Base-by-base conservation (phyloP, 2,113 vertebrate genomes). In the Gobius niger region DNA sequence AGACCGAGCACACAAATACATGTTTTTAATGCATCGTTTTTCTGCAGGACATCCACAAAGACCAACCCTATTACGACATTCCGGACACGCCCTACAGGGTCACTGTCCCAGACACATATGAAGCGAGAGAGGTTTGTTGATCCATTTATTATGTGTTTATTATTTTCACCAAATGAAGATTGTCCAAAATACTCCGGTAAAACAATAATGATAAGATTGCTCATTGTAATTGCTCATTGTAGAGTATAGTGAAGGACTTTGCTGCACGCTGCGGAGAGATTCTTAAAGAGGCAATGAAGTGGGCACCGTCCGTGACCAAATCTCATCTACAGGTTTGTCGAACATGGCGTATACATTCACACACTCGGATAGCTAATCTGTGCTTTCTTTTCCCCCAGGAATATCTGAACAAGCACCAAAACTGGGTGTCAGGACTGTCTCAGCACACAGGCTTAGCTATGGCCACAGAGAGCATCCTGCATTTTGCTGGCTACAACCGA, bases 361-460 rank as follows among this genome's bases (percentile, higher is more conserved):
- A 57, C 40, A 57, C 24, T 40, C 3, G 11, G 10, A 62, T 11
- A 18, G 42, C 15, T n/a, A 60, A 44, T 15, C 52, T 44, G 11
- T 24, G 19, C 16, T 15, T n/a, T 11, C 54, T 12, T 68, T 0
- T 0, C 63, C 4, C 70, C 41, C 77, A 99, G 97, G 98, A 99
- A 63, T 99, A 99, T 82, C 91, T 99, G 77, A 99, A 95, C 91
- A 99, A 98, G 56, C 96, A 96, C 72, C 97, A 99, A 91, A 99
- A 98, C 92, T 99, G 97, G 98, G 93, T 98, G 0, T 97, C 96
- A 0, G 98, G 98, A n/a, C 85, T 99, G 51, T 96, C 96, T 7
- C 98, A 99, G 93, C 98, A 99, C 93, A 98, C 98, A 0, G 98
- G 98, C n/a, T 90, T 99, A 70, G 98, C 98, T 47, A 98, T 99